These are phyloP conservation scores for Melanotaenia trifasciata DNA, from an alignment of 2,797 vertebrate species.

Conservation along the genomic window DNA sequence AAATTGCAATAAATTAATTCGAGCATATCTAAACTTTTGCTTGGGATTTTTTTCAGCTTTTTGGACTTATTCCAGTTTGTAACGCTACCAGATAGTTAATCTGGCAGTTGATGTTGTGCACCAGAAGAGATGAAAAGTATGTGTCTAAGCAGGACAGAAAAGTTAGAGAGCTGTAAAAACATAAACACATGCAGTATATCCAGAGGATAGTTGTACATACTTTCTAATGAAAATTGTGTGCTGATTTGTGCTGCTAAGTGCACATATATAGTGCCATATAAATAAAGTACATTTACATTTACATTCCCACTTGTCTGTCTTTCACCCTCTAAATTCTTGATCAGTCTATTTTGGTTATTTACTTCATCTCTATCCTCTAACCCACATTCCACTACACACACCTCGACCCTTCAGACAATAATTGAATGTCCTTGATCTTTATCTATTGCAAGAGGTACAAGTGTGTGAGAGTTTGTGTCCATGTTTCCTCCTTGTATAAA, in stretches of 20 bases:
- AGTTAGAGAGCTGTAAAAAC: no score
- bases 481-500: slow-evolving; percentile 58
- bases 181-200: no score
- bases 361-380: neutral
- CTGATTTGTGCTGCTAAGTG: slow-evolving; percentile 44
- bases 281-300: slow-evolving; percentile 10
- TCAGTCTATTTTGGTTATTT: neutral
- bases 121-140: no score
- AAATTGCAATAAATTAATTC: slow-evolving; percentile 33
- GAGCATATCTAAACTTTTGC: no score
- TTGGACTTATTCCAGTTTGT: no score
- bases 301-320: slow-evolving; percentile 45
- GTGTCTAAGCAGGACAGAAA: no score
- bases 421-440: slow-evolving; percentile 37
- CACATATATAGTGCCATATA: slow-evolving; percentile 21
- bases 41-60: no score
- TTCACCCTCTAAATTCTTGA: slow-evolving; percentile 23
- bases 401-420: slow-evolving; percentile 4
- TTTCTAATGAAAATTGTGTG: neutral
- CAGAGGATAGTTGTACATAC: no score
- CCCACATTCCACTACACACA: slow-evolving; percentile 1
- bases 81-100: no score
- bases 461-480: slow-evolving; percentile 15
- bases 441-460: slow-evolving; percentile 34
- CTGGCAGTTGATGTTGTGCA: no score